Conservation (phyloP, 2,113 vertebrate genomes). For the Misgurnus mizolepis region DNA sequence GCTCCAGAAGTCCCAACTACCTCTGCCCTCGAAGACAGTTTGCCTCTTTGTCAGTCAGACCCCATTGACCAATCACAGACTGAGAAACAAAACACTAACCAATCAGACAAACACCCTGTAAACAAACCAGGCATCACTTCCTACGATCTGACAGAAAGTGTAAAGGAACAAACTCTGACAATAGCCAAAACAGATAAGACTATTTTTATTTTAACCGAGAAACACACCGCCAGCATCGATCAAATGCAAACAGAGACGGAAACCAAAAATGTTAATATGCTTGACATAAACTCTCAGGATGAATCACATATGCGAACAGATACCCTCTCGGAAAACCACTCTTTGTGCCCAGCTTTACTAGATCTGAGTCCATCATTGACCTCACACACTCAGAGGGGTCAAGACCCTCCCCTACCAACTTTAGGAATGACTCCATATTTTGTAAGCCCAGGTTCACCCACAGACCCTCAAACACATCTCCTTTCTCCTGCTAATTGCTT, state of each 20-base stretch:
- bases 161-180: neutral
- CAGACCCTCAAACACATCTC: neutral
- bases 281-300: neutral
- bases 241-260: too few species aligned
- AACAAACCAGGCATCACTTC: neutral
- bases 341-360: neutral
- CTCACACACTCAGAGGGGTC: conserved; percentile 30
- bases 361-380: conserved; percentile 51
- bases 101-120: conserved; percentile 23
- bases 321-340: neutral
- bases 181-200: neutral
- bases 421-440: conserved; percentile 22
- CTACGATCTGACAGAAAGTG: neutral
- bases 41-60: conserved; percentile 34
- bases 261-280: neutral
- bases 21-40: conserved; percentile 10
- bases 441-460: neutral
- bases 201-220: neutral
- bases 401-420: conserved; percentile 29
- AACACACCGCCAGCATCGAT: neutral
- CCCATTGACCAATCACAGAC: neutral
- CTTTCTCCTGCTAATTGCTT: neutral
- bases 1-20: neutral
- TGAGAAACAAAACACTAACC: neutral
- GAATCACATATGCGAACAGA: neutral